Evolutionary conservation across 2,113 vertebrate genomes (phyloP).

Genomic region (Todiramphus chloris): DNA sequence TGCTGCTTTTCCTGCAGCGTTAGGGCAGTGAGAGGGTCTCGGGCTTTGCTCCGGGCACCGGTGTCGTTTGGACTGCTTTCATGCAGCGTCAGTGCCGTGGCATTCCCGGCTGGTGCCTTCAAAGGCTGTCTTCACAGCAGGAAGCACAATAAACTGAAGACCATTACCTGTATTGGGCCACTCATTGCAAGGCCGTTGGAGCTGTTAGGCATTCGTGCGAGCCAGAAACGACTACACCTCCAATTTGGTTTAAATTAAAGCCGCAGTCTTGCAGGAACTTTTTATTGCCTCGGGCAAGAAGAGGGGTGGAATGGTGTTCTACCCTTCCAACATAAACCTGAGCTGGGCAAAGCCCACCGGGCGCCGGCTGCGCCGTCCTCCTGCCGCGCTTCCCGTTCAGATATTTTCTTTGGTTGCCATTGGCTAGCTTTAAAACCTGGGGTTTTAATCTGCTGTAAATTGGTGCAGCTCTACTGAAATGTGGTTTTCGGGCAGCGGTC

Average conservation of each 20-base stretch:
- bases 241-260: conserved; percentile 51
- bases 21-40: neutral
- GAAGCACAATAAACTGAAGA: neutral
- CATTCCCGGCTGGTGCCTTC: neutral
- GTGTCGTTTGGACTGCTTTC: neutral
- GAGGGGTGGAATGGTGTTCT: neutral
- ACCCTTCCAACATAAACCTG: conserved; percentile 38
- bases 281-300: conserved; percentile 27
- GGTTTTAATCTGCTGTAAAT: neutral
- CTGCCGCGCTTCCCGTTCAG: neutral
- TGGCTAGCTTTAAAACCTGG: conserved; percentile 16
- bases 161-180: neutral
- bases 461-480: neutral
- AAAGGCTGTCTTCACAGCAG: neutral
- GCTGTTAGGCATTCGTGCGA: neutral
- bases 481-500: neutral
- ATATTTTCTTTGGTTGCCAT: conserved; percentile 21
- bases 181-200: neutral
- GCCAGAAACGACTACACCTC: neutral
- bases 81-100: neutral
- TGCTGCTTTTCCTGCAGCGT: neutral
- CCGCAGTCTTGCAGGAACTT: conserved; percentile 3
- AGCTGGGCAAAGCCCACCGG: neutral
- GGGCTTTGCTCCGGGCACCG: neutral
- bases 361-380: neutral